A percentile compares a stretch with the other conserved stretches of the same genome.
phyloP scores from a whole-genome alignment of 2,113 vertebrate species.

The Pseudorasbora parva region DNA sequence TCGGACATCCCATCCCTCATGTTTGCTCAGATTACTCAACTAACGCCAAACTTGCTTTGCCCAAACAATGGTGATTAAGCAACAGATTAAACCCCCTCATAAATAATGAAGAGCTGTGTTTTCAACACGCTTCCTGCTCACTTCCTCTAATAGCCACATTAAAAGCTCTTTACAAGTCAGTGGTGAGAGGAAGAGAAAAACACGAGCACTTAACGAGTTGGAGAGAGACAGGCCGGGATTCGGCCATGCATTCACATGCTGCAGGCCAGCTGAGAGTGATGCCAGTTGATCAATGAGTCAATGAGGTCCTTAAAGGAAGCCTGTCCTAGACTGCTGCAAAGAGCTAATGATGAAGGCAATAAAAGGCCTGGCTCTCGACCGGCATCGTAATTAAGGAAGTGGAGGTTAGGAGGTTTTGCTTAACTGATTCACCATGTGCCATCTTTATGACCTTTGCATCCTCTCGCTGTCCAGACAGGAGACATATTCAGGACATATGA shows the following conservation, averaged over 20 bases:
- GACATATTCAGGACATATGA: neutral
- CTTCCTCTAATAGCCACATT: constrained; percentile 94
- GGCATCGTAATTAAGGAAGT: constrained; percentile 83
- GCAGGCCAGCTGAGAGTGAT: constrained; percentile 69
- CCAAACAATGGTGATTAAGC: constrained; percentile 92
- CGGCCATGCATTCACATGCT: constrained; percentile 45
- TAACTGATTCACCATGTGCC: constrained; percentile 47
- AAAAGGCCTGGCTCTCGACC: constrained; percentile 74
- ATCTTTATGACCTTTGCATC: constrained; percentile 8
- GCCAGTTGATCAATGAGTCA: constrained; percentile 82
- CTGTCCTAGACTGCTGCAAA: constrained; percentile 70
- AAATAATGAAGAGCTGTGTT: constrained; percentile 88
- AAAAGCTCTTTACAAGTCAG: constrained; percentile 92
- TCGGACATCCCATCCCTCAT: constrained; percentile 75
- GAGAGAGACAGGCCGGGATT: constrained; percentile 63
- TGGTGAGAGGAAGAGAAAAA: constrained; percentile 82
- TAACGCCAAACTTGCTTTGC: constrained; percentile 69
- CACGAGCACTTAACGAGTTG: constrained; percentile 82
- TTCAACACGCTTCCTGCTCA: constrained; percentile 90
- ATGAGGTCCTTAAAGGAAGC: constrained; percentile 72
- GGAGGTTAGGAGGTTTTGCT: constrained; percentile 59
- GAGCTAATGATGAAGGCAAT: constrained; percentile 63
- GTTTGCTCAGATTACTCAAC: constrained; percentile 42
- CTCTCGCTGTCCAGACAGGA: neutral
- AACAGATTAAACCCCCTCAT: constrained; percentile 90